phyloP scores from a whole-genome alignment of 2,113 vertebrate genomes.

The Elachura formosa region DNA sequence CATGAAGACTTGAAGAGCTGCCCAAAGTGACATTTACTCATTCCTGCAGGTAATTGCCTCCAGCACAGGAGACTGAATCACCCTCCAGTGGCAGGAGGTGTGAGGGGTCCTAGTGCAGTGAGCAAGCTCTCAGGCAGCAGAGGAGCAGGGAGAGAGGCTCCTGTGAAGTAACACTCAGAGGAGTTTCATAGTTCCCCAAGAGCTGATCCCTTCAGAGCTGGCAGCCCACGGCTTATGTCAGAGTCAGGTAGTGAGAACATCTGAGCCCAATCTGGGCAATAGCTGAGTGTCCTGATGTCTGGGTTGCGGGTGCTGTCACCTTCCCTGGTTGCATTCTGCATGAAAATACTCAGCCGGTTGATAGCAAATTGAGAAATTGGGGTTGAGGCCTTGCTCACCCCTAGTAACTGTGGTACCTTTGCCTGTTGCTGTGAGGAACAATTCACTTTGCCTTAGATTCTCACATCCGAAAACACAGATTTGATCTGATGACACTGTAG shows the following conservation, averaged over 20 bases:
- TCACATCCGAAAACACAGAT: neutral
- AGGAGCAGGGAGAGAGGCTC: neutral
- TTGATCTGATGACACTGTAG: neutral
- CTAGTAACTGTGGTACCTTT: neutral
- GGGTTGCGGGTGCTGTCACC: neutral
- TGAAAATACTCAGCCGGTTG: neutral
- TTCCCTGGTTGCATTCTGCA: neutral
- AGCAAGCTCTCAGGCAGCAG: neutral
- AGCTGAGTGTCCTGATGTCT: neutral
- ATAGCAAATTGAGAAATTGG: neutral
- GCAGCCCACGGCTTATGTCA: neutral
- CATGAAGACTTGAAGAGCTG: neutral
- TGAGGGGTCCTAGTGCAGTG: fast-evolving
- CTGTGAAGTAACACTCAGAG: neutral
- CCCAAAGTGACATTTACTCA: neutral
- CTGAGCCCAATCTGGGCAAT: neutral
- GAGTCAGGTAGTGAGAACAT: neutral
- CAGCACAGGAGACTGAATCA: neutral
- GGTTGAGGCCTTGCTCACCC: neutral
- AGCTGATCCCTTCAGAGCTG: neutral
- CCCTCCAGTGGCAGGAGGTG: neutral
- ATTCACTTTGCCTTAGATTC: neutral
- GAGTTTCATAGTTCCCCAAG: neutral
- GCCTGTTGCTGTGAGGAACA: neutral
- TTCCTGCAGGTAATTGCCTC: neutral